Conservation (phyloP, 2,113 vertebrate genomes). For the Platycercus adscitus region DNA sequence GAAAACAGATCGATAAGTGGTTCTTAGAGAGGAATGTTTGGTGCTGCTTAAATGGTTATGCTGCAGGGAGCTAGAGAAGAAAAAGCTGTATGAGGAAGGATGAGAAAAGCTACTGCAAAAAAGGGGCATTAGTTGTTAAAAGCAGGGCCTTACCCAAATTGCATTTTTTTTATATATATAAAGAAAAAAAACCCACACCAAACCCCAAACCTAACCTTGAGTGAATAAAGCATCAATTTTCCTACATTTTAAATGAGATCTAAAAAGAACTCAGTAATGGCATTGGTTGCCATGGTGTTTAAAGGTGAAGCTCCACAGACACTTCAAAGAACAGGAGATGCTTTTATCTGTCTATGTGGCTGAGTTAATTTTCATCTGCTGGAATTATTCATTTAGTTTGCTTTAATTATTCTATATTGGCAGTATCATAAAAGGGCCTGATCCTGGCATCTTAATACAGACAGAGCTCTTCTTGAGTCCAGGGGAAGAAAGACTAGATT, state of each 20-base stretch:
- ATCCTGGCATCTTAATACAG: background rate
- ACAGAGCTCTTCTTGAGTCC: background rate
- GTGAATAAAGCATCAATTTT: conserved; percentile 50
- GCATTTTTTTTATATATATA: background rate
- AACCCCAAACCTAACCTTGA: background rate
- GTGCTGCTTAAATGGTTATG: background rate
- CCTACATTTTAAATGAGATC: conserved; percentile 51
- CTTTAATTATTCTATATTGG: conserved; percentile 60
- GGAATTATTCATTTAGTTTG: conserved; percentile 56
- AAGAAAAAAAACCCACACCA: background rate
- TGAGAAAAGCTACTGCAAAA: background rate
- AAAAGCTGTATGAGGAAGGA: background rate
- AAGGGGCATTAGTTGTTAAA: conserved; percentile 20
- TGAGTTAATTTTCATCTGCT: conserved; percentile 66
- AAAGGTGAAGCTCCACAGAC: conserved; percentile 49
- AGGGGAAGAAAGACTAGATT: background rate
- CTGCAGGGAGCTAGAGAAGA: background rate
- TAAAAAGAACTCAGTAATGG: conserved; percentile 41
- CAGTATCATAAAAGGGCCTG: background rate
- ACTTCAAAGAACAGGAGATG: conserved; percentile 47
- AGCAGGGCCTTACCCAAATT: background rate
- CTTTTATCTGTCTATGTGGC: conserved; percentile 63
- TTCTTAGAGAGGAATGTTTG: background rate
- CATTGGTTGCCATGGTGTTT: conserved; percentile 68
- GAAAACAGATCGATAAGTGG: background rate